Evolutionary conservation across 2,113 vertebrate species (phyloP).

Genomic region (Coptodon rendalli): DNA sequence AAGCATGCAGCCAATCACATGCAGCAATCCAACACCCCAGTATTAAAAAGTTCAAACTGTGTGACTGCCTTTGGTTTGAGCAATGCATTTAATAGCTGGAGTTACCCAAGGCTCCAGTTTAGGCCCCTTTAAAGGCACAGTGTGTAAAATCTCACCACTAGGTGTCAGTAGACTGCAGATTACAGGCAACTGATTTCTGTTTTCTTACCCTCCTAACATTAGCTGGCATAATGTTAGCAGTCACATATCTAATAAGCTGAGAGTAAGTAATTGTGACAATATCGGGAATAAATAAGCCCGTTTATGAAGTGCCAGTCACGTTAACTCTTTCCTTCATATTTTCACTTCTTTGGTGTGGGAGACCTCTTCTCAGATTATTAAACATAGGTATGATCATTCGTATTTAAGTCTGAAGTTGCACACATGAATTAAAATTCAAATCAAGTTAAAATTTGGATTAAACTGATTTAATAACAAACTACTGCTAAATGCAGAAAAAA

Average conservation of each 20-base stretch:
- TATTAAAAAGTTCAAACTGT: background rate
- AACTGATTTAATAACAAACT: background rate
- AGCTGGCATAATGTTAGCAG: background rate
- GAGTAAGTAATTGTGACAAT: background rate
- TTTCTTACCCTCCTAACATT: background rate
- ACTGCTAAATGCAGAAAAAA: background rate
- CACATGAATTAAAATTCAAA: background rate
- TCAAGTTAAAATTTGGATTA: background rate
- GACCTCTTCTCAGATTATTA: background rate
- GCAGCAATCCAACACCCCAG: conserved; percentile 17
- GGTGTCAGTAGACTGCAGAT: background rate
- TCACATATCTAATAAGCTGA: background rate
- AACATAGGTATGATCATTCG: accelerated
- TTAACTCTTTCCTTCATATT: accelerated
- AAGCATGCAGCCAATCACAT: conserved; percentile 50
- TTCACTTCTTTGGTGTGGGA: background rate
- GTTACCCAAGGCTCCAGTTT: background rate
- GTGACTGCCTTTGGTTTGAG: background rate
- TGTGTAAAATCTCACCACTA: background rate
- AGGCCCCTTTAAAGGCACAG: background rate
- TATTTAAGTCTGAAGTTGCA: background rate
- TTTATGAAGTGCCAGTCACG: background rate
- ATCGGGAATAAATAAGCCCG: background rate
- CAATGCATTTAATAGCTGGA: background rate
- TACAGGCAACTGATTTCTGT: background rate